These are phyloP conservation scores for Zoanthus sansibaricus DNA, from an alignment of 92 coral and sea anemone species.

Conservation along the genomic window DNA sequence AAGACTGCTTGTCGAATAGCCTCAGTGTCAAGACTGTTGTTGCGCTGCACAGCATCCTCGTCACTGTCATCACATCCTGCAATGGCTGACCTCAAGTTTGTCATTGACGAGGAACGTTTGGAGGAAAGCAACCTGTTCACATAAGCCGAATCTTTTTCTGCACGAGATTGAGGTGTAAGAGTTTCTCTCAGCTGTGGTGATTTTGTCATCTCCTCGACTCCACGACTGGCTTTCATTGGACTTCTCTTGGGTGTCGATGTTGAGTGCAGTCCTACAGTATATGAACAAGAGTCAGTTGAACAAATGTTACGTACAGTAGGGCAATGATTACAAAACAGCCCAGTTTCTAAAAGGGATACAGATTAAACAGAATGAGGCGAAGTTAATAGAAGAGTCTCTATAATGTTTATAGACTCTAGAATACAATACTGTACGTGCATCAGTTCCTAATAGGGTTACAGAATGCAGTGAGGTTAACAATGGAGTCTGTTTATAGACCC, in stretches of 20 bases:
- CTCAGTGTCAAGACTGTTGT: slow-evolving; percentile 69
- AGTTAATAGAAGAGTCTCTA: too few relatives aligned
- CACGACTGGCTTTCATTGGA: slow-evolving; percentile 77
- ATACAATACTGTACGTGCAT: too few relatives aligned
- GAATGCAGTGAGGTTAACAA: too few relatives aligned
- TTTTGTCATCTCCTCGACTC: slow-evolving; percentile 74
- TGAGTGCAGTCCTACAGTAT: neutral
- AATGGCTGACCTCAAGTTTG: slow-evolving; percentile 65
- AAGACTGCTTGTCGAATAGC: slow-evolving; percentile 84
- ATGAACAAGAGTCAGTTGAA: neutral
- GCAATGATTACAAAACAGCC: neutral
- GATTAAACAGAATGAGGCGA: too few relatives aligned
- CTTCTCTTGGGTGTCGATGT: slow-evolving; percentile 63
- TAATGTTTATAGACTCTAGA: too few relatives aligned
- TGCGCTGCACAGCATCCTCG: slow-evolving; percentile 60
- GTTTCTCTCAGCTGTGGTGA: slow-evolving; percentile 75
- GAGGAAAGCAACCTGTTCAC: slow-evolving; percentile 45
- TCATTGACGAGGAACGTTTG: slow-evolving; percentile 78
- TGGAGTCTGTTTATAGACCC: too few relatives aligned
- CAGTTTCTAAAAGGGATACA: too few relatives aligned
- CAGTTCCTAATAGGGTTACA: too few relatives aligned
- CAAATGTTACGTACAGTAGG: neutral
- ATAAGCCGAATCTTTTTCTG: slow-evolving; percentile 40
- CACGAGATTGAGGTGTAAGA: slow-evolving; percentile 10
- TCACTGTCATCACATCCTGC: slow-evolving; percentile 63